phyloP scores from a whole-genome alignment of 2,797 vertebrate genomes.

The Peromyscus melanophrys region DNA sequence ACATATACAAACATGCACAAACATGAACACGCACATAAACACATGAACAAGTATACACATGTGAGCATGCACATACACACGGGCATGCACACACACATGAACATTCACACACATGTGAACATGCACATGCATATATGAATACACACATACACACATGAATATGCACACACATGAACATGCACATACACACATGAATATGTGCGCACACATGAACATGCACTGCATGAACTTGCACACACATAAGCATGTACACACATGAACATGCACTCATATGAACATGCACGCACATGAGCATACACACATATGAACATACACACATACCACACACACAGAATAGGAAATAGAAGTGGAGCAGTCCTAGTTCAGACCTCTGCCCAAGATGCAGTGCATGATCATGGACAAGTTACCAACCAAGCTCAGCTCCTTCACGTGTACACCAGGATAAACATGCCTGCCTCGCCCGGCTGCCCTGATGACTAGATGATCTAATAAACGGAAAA shows the following conservation, averaged over 20 bases:
- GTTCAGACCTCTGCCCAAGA: neutral
- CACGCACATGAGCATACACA: neutral
- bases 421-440: neutral
- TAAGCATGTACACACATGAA: too few species aligned
- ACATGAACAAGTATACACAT: neutral
- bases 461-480: neutral
- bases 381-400: neutral
- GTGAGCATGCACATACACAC: too few species aligned
- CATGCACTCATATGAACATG: neutral
- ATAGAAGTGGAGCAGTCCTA: neutral
- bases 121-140: too few species aligned
- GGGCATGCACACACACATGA: neutral
- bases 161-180: neutral
- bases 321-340: neutral
- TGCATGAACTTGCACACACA: neutral
- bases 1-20: neutral
- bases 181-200: too few species aligned
- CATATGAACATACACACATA: neutral
- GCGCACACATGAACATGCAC: neutral
- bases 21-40: neutral
- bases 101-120: neutral
- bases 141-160: neutral
- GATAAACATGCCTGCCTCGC: neutral
- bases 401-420: neutral
- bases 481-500: neutral